Conservation (phyloP, 2,797 vertebrate species). For the Phyllotis vaccarum region DNA sequence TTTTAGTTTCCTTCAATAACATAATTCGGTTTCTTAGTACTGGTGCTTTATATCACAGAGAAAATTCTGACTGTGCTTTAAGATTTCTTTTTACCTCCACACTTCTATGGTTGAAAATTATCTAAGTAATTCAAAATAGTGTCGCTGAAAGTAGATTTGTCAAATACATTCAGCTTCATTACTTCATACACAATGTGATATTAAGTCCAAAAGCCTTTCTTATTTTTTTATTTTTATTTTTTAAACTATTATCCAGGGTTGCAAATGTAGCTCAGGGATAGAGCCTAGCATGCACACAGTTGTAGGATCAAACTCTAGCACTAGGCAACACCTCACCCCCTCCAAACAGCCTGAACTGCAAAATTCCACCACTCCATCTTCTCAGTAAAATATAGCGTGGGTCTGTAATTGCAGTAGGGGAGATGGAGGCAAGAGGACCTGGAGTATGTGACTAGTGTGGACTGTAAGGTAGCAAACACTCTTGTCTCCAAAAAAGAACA, state of each 20-base stretch:
- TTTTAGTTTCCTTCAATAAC: slow-evolving; percentile 54
- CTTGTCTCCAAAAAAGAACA: not conserved
- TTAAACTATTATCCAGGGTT: not conserved
- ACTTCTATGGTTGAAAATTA: slow-evolving; percentile 29
- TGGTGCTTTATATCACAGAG: slow-evolving; percentile 37
- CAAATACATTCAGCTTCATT: slow-evolving; percentile 44
- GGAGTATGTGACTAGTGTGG: not conserved
- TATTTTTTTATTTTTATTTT: slow-evolving; percentile 18
- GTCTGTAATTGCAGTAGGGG: not conserved
- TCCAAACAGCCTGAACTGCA: not conserved
- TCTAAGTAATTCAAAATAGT: slow-evolving; percentile 2
- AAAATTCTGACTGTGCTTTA: slow-evolving; percentile 59
- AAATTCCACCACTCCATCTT: not conserved
- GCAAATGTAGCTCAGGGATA: not conserved
- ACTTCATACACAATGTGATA: not conserved
- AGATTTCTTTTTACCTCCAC: not conserved
- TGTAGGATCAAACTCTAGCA: not conserved
- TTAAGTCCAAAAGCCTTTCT: slow-evolving; percentile 43
- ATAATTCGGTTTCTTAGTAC: slow-evolving; percentile 5
- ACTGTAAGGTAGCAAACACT: not conserved
- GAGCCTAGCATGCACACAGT: not conserved
- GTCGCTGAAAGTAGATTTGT: slow-evolving; percentile 27
- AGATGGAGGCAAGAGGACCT: not conserved
- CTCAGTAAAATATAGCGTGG: not conserved
- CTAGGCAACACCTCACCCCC: not conserved